Evolutionary conservation across 1,140 invertebrate genomes (phyloP).

Genomic region (Drosophila nigromelanica): DNA sequence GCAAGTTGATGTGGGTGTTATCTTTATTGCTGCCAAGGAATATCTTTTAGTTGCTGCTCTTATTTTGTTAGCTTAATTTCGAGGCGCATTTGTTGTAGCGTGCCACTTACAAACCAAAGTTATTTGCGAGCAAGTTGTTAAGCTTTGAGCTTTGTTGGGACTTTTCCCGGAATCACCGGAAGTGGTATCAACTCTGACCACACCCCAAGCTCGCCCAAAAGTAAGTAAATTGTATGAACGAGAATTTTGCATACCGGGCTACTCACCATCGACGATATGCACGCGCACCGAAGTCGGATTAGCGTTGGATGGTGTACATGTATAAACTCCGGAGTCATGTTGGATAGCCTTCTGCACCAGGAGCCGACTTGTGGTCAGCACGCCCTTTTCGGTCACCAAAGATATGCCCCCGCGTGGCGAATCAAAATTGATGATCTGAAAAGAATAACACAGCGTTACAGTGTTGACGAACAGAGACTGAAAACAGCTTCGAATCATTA

Average conservation of each 20-base stretch:
- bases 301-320: slow-evolving; percentile 92
- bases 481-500: no score
- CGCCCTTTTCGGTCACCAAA: slow-evolving; percentile 91
- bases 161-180: no score
- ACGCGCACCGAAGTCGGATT: slow-evolving; percentile 90
- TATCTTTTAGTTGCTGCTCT: no score
- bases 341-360: slow-evolving; percentile 91
- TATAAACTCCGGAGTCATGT: slow-evolving; percentile 90
- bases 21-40: no score
- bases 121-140: no score
- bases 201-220: no score
- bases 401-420: slow-evolving; percentile 91
- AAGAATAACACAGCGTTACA: slow-evolving; percentile 46
- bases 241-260: slow-evolving; percentile 72
- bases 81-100: no score
- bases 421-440: slow-evolving; percentile 91
- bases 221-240: slow-evolving; percentile 15
- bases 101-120: no score
- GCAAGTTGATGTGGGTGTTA: no score
- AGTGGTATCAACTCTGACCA: no score
- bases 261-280: slow-evolving; percentile 93
- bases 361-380: slow-evolving; percentile 90
- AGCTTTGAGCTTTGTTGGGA: no score
- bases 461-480: not conserved
- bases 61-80: no score